phyloP scores from a whole-genome alignment of 2,797 vertebrate genomes.

The Artibeus jamaicensis region DNA sequence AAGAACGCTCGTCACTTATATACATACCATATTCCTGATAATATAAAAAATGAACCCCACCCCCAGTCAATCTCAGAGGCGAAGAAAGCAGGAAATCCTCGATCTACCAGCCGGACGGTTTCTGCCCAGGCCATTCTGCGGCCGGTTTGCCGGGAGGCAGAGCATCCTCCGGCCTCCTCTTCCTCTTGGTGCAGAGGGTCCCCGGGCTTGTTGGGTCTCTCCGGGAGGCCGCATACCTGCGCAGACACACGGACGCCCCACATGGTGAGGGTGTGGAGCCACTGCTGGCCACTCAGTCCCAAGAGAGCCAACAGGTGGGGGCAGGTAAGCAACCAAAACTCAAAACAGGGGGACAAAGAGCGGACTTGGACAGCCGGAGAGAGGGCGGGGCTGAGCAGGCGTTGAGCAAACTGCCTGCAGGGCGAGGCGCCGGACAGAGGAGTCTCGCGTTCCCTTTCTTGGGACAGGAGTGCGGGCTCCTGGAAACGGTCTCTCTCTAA shows the following conservation, averaged over 20 bases:
- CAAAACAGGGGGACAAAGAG: neutral
- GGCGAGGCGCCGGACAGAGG: neutral
- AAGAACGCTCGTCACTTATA: neutral
- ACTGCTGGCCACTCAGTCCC: constrained; percentile 23
- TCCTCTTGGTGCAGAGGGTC: constrained; percentile 46
- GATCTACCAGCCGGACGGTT: constrained; percentile 21
- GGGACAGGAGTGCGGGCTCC: neutral
- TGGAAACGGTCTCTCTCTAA: neutral
- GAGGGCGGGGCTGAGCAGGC: neutral
- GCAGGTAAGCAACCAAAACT: constrained; percentile 22
- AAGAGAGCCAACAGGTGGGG: neutral
- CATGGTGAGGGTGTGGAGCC: neutral
- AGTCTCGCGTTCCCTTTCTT: neutral
- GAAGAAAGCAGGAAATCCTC: constrained; percentile 12
- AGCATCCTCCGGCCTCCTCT: constrained; percentile 9
- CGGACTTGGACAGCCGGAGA: neutral
- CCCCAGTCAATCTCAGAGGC: neutral
- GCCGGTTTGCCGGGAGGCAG: constrained; percentile 50
- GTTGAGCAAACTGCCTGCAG: neutral
- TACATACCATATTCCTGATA: neutral
- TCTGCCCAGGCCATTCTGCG: constrained; percentile 51
- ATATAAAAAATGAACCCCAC: neutral
- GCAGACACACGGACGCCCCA: neutral
- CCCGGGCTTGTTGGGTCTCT: constrained; percentile 29
- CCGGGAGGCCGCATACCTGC: neutral